phyloP scores from a whole-genome alignment of 2,888 invertebrate species.

The Torymus auratus region DNA sequence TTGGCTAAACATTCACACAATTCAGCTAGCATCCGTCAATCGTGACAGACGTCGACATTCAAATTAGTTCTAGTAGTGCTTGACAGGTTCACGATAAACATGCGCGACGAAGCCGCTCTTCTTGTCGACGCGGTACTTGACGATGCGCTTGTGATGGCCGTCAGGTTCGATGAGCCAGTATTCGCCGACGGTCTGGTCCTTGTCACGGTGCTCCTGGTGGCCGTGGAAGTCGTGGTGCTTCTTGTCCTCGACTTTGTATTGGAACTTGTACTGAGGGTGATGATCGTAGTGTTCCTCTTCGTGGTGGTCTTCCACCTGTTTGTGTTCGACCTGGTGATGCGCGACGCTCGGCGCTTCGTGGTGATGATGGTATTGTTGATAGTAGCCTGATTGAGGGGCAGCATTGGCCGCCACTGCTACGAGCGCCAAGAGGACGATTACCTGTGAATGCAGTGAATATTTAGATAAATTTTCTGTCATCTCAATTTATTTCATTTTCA shows the following conservation, averaged over 20 bases:
- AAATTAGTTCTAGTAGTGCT: not conserved
- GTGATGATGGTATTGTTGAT: too few species aligned
- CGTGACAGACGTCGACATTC: too few species aligned
- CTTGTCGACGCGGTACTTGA: conserved; percentile 71
- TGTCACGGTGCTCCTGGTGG: conserved; percentile 71
- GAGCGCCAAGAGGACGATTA: too few species aligned
- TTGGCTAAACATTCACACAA: too few species aligned
- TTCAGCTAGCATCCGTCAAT: too few species aligned
- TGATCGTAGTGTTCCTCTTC: conserved; percentile 58
- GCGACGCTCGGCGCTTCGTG: too few species aligned
- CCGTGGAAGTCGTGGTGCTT: conserved; percentile 72
- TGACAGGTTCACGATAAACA: conserved; percentile 72
- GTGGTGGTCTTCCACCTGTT: not conserved
- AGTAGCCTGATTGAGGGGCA: too few species aligned
- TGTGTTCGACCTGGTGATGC: too few species aligned
- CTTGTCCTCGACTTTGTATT: conserved; percentile 71
- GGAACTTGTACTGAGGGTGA: conserved; percentile 70
- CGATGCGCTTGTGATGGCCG: conserved; percentile 69
- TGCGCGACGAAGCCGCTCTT: conserved; percentile 72
- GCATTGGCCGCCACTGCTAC: too few species aligned
- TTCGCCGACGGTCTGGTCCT: conserved; percentile 70
- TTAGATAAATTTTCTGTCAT: too few species aligned
- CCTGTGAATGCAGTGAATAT: too few species aligned
- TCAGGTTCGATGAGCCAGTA: conserved; percentile 72
- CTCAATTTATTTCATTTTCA: too few species aligned